Conservation (phyloP, 1,140 invertebrate species). For the Drosophila elegans region DNA sequence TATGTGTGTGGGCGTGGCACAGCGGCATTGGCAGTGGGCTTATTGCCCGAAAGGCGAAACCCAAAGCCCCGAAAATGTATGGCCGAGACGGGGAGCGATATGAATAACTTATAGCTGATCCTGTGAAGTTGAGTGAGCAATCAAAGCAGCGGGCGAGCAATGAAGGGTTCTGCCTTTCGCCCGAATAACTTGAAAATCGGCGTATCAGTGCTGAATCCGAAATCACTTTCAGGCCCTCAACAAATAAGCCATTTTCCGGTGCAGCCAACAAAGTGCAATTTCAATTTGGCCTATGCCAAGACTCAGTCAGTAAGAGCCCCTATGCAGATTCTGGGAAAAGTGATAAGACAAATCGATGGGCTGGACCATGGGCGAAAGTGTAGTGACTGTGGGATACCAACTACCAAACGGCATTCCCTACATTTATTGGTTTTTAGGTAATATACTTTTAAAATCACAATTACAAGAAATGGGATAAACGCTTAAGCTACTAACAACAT, state of each 20-base stretch:
- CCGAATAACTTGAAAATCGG: slow-evolving; percentile 9
- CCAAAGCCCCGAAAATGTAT: slow-evolving; percentile 31
- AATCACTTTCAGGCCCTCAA: neutral
- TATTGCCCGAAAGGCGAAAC: slow-evolving; percentile 26
- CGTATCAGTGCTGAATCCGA: slow-evolving; percentile 11
- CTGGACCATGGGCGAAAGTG: rapidly evolving
- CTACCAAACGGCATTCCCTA: no score
- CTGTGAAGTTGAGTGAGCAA: slow-evolving; percentile 33
- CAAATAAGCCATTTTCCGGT: slow-evolving; percentile 2
- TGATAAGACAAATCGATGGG: slow-evolving; percentile 3
- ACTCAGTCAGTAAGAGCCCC: neutral
- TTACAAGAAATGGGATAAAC: neutral
- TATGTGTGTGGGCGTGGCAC: neutral
- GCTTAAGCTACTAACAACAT: neutral
- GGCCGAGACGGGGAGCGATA: slow-evolving; percentile 28
- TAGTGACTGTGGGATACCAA: neutral
- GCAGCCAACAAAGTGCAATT: slow-evolving; percentile 28
- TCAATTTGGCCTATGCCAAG: slow-evolving; percentile 1
- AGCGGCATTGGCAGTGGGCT: slow-evolving; percentile 11
- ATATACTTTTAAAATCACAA: no score
- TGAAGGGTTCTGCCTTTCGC: neutral
- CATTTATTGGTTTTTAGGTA: no score
- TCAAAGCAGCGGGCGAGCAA: slow-evolving; percentile 3
- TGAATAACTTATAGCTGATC: slow-evolving; percentile 49
- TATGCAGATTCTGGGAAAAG: neutral